Evolutionary conservation across 2,797 vertebrate species (phyloP).

Genomic region (Xiphorhynchus erythropygius): DNA sequence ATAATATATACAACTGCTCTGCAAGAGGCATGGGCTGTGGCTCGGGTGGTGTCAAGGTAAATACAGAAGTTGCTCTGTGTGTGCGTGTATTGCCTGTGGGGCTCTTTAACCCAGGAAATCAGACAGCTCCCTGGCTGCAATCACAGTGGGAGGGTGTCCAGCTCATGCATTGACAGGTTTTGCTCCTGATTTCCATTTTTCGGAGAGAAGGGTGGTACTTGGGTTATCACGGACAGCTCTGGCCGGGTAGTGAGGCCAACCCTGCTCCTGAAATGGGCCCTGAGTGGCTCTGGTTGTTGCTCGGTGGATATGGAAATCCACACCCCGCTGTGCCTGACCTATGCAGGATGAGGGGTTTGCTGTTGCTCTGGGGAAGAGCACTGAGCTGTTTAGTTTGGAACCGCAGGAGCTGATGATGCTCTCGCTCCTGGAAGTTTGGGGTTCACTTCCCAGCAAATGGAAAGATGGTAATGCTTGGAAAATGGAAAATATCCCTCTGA

Average conservation of each 20-base stretch:
- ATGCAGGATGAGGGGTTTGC: not conserved
- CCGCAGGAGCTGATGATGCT: not conserved
- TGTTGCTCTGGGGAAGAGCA: not conserved
- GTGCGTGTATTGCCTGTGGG: not conserved
- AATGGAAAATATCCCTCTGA: not conserved
- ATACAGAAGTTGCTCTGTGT: not conserved
- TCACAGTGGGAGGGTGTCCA: not conserved
- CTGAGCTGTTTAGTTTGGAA: accelerated
- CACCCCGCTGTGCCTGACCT: not conserved
- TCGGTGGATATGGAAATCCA: not conserved
- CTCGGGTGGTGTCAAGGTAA: not conserved
- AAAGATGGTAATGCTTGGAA: not conserved
- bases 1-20: not conserved
- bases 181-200: not conserved
- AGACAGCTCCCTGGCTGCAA: not conserved
- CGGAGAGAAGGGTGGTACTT: not conserved
- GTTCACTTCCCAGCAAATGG: not conserved
- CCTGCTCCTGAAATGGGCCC: not conserved
- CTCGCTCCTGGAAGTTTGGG: not conserved
- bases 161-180: not conserved
- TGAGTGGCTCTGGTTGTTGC: not conserved
- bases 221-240: not conserved
- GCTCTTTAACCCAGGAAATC: not conserved
- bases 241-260: not conserved
- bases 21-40: not conserved